These are phyloP conservation scores for Harpegnathos saltator DNA, from an alignment of 1,140 invertebrate species.

Conservation along the genomic window DNA sequence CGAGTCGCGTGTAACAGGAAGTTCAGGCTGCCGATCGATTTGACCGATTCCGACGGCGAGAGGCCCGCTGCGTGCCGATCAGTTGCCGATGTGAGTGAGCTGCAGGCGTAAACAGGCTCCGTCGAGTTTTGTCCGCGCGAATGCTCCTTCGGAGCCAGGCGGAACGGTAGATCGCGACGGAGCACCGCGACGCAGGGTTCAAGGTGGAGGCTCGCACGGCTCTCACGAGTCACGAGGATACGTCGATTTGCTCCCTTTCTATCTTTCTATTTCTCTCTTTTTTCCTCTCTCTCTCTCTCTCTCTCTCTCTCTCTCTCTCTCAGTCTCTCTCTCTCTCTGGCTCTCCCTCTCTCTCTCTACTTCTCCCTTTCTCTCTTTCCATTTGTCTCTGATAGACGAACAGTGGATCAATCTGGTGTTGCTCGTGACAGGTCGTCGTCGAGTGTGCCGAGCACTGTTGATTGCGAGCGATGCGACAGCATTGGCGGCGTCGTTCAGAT, in stretches of 20 bases:
- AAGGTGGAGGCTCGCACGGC: slow-evolving; percentile 4
- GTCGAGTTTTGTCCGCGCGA: slow-evolving; percentile 6
- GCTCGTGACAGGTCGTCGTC: slow-evolving; percentile 37
- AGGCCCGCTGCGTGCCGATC: slow-evolving; percentile 27
- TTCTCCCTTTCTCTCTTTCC: too few species aligned
- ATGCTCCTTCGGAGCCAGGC: slow-evolving; percentile 16
- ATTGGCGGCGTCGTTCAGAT: not conserved
- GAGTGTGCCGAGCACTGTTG: slow-evolving; percentile 20
- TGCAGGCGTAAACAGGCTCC: not conserved
- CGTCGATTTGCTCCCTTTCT: not conserved
- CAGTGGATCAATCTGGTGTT: slow-evolving; percentile 37
- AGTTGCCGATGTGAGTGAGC: slow-evolving; percentile 33
- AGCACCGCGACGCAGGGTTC: not conserved
- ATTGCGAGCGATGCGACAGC: slow-evolving; percentile 3
- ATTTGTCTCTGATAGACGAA: too few species aligned
- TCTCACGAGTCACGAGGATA: not conserved
- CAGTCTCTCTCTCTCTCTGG: too few species aligned
- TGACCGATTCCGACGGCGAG: slow-evolving; percentile 15
- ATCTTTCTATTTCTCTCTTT: too few species aligned
- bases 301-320: too few species aligned
- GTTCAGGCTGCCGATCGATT: slow-evolving; percentile 20
- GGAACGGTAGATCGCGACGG: not conserved
- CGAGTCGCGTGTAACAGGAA: slow-evolving; percentile 31
- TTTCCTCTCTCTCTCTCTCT: too few species aligned
- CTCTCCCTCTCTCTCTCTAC: too few species aligned